These are phyloP conservation scores for Gila orcuttii DNA, from an alignment of 2,113 vertebrate genomes.

Conservation along the genomic window DNA sequence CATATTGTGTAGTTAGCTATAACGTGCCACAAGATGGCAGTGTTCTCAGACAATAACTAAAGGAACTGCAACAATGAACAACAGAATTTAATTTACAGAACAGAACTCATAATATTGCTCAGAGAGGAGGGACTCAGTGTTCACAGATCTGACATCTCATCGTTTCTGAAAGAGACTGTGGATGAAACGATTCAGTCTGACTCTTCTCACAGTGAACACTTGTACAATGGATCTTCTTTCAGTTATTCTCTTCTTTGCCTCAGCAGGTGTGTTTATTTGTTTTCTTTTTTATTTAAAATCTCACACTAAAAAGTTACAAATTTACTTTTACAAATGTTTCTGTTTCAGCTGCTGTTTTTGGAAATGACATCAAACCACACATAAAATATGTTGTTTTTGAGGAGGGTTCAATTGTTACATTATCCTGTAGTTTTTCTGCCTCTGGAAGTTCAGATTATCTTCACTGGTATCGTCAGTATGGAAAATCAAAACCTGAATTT, in stretches of 20 bases:
- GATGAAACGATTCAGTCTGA: neutral
- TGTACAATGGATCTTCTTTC: neutral
- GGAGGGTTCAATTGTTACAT: neutral
- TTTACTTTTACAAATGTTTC: neutral
- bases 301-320: neutral
- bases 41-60: neutral
- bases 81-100: neutral
- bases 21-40: constrained; percentile 11
- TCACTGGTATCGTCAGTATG: neutral
- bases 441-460: neutral
- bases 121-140: neutral
- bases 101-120: neutral
- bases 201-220: neutral
- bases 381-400: neutral
- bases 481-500: neutral
- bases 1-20: neutral
- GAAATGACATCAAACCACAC: neutral
- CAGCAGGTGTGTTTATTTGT: neutral
- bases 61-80: neutral
- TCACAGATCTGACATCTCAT: neutral
- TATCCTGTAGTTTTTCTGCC: neutral
- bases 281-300: neutral
- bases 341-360: neutral
- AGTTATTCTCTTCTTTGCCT: neutral
- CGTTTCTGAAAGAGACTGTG: neutral